Percentiles rank a stretch among this genome's conserved stretches.
Conservation (phyloP, 2,113 vertebrate genomes). For the Silurus asotus region DNA sequence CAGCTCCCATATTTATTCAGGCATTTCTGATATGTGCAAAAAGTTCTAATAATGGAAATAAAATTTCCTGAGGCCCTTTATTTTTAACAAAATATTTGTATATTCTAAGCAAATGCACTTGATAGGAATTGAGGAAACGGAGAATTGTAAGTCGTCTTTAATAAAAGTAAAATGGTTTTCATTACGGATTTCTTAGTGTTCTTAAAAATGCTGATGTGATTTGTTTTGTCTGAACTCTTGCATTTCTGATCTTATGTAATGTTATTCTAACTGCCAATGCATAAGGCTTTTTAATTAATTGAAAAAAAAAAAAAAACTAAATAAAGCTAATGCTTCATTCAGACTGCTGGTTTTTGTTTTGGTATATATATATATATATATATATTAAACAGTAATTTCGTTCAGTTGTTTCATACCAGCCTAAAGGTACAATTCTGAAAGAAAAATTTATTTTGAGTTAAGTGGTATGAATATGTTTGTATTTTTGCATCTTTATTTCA, state of each 20-base stretch:
- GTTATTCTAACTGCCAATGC: no score
- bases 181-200: neutral
- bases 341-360: neutral
- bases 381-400: no score
- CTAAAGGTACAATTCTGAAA: no score
- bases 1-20: no score
- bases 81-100: neutral
- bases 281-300: no score
- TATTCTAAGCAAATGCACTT: neutral
- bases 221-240: no score
- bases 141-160: neutral
- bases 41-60: no score
- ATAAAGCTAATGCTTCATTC: conserved; percentile 2
- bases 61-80: neutral
- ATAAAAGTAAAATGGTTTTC: neutral
- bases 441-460: no score
- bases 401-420: no score
- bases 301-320: neutral
- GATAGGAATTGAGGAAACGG: neutral
- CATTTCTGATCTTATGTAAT: no score
- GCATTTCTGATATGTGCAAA: no score
- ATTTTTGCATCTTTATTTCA: neutral
- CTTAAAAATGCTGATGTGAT: neutral
- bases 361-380: neutral
- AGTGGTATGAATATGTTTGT: no score